These are phyloP conservation scores for Oegoconia quadripuncta DNA, from an alignment of 2,888 invertebrate species.

Conservation along the genomic window DNA sequence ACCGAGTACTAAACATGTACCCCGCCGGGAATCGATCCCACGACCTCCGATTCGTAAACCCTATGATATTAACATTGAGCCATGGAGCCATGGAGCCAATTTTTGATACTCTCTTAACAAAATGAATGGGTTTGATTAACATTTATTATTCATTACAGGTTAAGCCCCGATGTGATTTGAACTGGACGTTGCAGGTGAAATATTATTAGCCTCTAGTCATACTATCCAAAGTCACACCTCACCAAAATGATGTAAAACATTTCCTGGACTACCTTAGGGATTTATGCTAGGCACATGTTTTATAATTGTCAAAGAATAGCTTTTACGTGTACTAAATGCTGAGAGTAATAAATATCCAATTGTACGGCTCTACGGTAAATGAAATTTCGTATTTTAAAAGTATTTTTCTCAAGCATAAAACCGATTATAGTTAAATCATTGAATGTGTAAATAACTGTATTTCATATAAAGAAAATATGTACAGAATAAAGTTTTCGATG, in stretches of 20 bases:
- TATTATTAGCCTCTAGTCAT: constrained; percentile 29
- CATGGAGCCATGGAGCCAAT: too few species aligned
- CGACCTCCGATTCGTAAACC: too few species aligned
- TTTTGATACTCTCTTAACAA: too few species aligned
- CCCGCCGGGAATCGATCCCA: too few species aligned
- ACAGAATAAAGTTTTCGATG: constrained; percentile 29
- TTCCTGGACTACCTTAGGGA: constrained; percentile 15
- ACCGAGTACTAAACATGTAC: too few species aligned
- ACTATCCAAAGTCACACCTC: constrained; percentile 19
- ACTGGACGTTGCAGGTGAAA: constrained; percentile 7
- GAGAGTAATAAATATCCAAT: constrained; percentile 32
- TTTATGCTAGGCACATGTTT: constrained; percentile 24
- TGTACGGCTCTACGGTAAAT: constrained; percentile 43
- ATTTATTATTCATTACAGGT: constrained; percentile 14
- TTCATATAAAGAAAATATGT: constrained; percentile 48
- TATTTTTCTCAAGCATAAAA: constrained; percentile 54
- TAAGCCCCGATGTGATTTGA: constrained; percentile 12
- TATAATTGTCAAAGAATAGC: constrained; percentile 32
- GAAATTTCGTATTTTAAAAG: constrained; percentile 38
- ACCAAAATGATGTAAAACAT: constrained; percentile 16
- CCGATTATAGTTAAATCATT: constrained; percentile 31
- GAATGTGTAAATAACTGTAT: constrained; percentile 41
- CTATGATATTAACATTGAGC: too few species aligned
- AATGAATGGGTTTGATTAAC: not conserved
- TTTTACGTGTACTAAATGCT: constrained; percentile 36